Percentiles rank a stretch among this genome's conserved stretches.
phyloP scores from a whole-genome alignment of 2,113 vertebrate genomes.

The Zootoca vivipara region DNA sequence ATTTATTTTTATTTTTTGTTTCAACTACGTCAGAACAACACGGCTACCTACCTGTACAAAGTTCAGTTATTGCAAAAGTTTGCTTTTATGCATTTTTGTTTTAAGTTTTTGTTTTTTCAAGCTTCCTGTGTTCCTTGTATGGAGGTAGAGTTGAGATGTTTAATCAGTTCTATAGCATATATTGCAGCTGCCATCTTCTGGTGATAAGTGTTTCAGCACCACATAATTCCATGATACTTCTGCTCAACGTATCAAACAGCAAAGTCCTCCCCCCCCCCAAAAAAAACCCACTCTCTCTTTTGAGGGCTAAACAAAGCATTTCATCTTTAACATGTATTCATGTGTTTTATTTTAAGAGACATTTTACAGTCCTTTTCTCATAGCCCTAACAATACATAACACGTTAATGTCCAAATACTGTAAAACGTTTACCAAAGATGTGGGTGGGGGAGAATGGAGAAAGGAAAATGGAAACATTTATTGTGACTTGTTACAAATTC shows the following conservation, averaged over 20 bases:
- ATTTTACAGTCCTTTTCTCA: neutral
- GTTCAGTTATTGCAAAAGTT: too few species aligned
- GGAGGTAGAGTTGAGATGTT: constrained; percentile 30
- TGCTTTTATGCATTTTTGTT: too few species aligned
- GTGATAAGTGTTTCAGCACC: constrained; percentile 34
- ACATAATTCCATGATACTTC: neutral
- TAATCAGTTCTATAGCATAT: constrained; percentile 32
- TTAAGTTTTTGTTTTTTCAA: neutral
- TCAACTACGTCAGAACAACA: too few species aligned
- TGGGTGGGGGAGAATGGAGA: too few species aligned
- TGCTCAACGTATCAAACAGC: neutral
- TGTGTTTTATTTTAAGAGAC: neutral
- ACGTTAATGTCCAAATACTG: neutral
- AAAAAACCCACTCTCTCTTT: neutral
- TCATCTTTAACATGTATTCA: neutral
- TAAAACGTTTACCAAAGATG: neutral
- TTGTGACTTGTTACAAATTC: neutral
- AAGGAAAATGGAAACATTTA: neutral
- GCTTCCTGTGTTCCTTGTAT: constrained; percentile 22
- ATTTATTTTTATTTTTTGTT: too few species aligned
- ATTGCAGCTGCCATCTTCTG: constrained; percentile 74
- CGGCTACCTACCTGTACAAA: too few species aligned
- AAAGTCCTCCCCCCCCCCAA: neutral
- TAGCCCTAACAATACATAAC: neutral
- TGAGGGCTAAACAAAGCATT: neutral